A percentile compares a stretch with the other conserved stretches of the same genome.
phyloP scores from a whole-genome alignment of 2,888 invertebrate species.

The Ferdinandea cuprea region DNA sequence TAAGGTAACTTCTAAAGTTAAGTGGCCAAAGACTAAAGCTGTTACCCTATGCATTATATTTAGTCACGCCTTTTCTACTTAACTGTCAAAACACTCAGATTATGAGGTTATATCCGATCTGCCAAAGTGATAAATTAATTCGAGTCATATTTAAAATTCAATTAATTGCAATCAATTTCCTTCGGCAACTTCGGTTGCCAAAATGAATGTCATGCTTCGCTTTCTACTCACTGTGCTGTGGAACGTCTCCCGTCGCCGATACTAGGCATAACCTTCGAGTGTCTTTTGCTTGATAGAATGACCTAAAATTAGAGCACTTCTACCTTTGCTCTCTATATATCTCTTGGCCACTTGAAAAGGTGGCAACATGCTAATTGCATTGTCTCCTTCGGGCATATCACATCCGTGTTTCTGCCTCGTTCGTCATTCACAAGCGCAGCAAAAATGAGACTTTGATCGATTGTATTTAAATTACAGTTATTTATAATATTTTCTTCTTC shows the following conservation, averaged over 20 bases:
- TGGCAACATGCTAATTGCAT: conserved; percentile 72
- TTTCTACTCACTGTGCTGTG: neutral
- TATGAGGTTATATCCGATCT: neutral
- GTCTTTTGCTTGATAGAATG: conserved; percentile 43
- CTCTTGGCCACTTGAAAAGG: conserved; percentile 46
- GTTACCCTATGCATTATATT: no score
- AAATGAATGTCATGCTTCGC: neutral
- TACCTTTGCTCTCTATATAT: conserved; percentile 61
- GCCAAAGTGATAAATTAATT: conserved; percentile 35
- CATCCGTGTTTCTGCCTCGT: conserved; percentile 32
- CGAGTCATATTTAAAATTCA: conserved; percentile 57
- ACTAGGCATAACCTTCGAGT: conserved; percentile 38
- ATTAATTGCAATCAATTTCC: conserved; percentile 49
- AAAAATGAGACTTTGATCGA: conserved; percentile 71
- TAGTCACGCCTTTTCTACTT: no score
- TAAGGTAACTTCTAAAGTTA: no score
- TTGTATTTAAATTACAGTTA: conserved; percentile 71
- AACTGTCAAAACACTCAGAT: no score
- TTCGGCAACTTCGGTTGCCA: conserved; percentile 12
- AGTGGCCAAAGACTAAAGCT: no score
- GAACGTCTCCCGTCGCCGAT: neutral
- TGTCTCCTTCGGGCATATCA: conserved; percentile 64
- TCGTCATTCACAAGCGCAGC: conserved; percentile 43
- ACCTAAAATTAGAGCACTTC: conserved; percentile 59
- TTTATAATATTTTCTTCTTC: conserved; percentile 50